These are phyloP conservation scores for Coenobita brevimanus DNA, from an alignment of 1,140 invertebrate species.

Conservation along the genomic window DNA sequence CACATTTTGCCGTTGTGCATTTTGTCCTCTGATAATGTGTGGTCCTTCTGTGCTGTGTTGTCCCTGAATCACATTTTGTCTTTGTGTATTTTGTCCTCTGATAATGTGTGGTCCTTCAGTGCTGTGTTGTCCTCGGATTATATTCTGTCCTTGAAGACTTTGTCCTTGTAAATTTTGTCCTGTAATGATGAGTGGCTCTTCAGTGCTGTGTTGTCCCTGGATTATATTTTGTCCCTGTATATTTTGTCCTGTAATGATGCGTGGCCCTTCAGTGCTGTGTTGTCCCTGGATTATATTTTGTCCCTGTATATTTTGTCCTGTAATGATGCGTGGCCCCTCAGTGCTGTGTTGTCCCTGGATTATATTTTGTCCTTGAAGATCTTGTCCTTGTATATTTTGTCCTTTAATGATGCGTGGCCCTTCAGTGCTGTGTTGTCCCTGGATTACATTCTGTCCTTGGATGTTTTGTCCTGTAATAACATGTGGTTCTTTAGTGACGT, in stretches of 20 bases:
- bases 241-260: too few species aligned
- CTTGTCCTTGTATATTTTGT: neutral
- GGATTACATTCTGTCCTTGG: too few species aligned
- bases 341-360: neutral
- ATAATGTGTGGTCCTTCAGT: neutral
- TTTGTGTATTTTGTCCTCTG: neutral
- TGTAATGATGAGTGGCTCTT: neutral
- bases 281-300: too few species aligned
- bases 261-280: too few species aligned
- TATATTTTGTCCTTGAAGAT: neutral
- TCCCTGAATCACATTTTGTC: neutral
- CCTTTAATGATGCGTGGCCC: neutral
- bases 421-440: neutral
- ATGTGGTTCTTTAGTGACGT: neutral
- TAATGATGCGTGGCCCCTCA: neutral
- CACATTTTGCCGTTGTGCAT: neutral
- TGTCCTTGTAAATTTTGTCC: neutral
- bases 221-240: neutral
- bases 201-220: neutral
- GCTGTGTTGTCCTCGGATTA: neutral
- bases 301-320: neutral
- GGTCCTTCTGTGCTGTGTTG: neutral
- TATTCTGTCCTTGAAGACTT: too few species aligned
- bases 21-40: conserved; percentile 8
- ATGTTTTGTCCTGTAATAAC: neutral